Evolutionary conservation across 2,797 vertebrate species (phyloP).

Genomic region (Capromys pilorides): DNA sequence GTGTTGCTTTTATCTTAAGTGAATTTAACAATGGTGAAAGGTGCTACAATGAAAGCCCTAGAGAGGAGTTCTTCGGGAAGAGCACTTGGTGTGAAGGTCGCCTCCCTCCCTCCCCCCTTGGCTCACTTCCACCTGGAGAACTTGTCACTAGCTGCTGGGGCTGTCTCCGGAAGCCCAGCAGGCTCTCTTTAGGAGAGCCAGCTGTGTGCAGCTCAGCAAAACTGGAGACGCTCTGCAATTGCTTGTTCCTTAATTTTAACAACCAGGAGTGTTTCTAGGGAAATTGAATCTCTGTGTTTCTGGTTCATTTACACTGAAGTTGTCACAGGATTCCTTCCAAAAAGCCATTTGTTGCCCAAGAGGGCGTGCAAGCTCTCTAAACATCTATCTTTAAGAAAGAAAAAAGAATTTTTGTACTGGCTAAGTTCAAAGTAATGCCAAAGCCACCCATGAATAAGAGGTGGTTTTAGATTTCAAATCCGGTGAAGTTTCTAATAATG

Average conservation of each 20-base stretch:
- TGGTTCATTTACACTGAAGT: slow-evolving; percentile 67
- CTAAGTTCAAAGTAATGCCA: slow-evolving; percentile 46
- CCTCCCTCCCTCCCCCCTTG: too few species aligned
- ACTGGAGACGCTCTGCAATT: neutral
- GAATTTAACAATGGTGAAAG: slow-evolving; percentile 67
- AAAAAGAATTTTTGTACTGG: neutral
- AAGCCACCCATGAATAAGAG: neutral
- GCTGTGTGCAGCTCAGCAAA: neutral
- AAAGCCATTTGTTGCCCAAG: slow-evolving; percentile 32
- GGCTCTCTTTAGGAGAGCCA: neutral
- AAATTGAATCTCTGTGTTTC: slow-evolving; percentile 63
- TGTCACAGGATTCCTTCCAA: slow-evolving; percentile 64
- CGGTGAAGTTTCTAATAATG: neutral
- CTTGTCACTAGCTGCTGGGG: neutral
- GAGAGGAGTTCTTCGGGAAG: slow-evolving; percentile 52
- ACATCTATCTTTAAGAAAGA: neutral
- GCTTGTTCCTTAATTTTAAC: slow-evolving; percentile 44
- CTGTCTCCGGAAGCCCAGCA: neutral
- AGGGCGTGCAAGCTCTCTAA: slow-evolving; percentile 47
- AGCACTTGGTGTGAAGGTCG: neutral
- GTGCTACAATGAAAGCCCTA: slow-evolving; percentile 48
- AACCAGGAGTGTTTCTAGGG: slow-evolving; percentile 35
- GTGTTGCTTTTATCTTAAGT: slow-evolving; percentile 68
- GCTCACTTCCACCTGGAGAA: neutral
- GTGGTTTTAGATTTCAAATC: slow-evolving; percentile 49